Evolutionary conservation across 2,797 vertebrate genomes (phyloP).

Genomic region (Borostomias antarcticus): DNA sequence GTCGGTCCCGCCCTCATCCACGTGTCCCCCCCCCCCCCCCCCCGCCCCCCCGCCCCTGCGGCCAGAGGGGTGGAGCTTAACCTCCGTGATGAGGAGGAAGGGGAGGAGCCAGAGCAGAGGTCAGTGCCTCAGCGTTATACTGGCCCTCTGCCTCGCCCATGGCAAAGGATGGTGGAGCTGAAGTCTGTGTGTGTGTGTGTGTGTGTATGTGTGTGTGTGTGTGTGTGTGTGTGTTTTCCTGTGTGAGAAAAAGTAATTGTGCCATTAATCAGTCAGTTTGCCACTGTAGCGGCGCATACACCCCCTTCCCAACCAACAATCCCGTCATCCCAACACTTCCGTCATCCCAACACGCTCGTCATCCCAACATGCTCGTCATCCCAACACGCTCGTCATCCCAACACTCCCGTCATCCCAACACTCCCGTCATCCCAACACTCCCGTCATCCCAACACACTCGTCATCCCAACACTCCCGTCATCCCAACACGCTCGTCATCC

Average conservation of each 20-base stretch:
- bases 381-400: too few relatives aligned
- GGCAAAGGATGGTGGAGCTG: background rate
- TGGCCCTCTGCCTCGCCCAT: slow-evolving; percentile 20
- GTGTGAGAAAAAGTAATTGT: background rate
- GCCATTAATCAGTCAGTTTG: background rate
- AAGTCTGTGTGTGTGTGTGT: slow-evolving; percentile 3
- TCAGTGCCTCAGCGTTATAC: slow-evolving; percentile 5
- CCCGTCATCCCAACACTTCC: too few relatives aligned
- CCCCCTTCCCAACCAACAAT: background rate
- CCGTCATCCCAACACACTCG: too few relatives aligned
- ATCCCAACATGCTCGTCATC: too few relatives aligned
- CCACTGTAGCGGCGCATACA: background rate
- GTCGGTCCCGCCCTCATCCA: background rate
- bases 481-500: too few relatives aligned
- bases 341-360: background rate
- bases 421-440: too few relatives aligned
- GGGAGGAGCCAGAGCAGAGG: slow-evolving; percentile 1
- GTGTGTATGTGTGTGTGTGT: slow-evolving; percentile 1
- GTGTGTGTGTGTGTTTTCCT: background rate
- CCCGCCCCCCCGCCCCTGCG: slow-evolving; percentile 1
- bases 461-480: background rate
- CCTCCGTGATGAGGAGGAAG: background rate
- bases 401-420: too few relatives aligned
- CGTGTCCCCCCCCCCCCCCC: slow-evolving; percentile 8
- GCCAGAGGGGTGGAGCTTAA: slow-evolving; percentile 10